Evolutionary conservation across 2,113 vertebrate genomes (phyloP), one percentile per base, ranked within the genome.

Genomic region (Oenanthe melanoleuca): DNA sequence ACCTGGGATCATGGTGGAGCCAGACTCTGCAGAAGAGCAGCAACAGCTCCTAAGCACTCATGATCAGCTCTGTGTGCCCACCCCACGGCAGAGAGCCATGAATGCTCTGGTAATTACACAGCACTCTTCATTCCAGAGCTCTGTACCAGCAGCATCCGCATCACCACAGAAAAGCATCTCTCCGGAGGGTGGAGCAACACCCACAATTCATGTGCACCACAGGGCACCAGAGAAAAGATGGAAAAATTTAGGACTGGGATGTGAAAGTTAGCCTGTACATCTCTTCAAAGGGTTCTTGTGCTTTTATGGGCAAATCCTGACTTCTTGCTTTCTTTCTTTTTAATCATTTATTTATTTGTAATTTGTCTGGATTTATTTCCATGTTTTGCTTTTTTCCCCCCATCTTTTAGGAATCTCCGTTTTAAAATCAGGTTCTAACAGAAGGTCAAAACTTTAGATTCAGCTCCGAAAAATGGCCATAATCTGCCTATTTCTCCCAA

Each of bases 151-250:
- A n/a, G 20, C 57, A 59, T 13, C 57, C 5, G 1, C 37, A 65
- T 78, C 90, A 61, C 80, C 88, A 44, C 83, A 88, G 86, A 67
- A 88, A 81, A 92, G 88, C 80, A 80, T 83, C 83, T 12, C 72
- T 37, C 38, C 26, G 0, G 40, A 88, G 91, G 72, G 91, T 69
- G 92, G 86, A 81, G 77, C 65, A 71, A 71, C 89, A 81, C 5
- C 88, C 86, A 60, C 65, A 55, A 4, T 2, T 15, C 65, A 9
- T 8, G 12, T 12, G 63, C 0, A 29, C 86, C 91, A 79, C 83
- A 86, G 72, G 86, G 94, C 44, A 44, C 0, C 37, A 84, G 5
- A 47, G 91, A 74, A 92, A 79, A 92, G 70, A 89, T 5, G 89
- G 93, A 91, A 82, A 84, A 91, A 65, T 4, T 8, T 71, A 55